Percentiles rank a stretch among this genome's conserved stretches.
Conservation (phyloP, 2,113 vertebrate genomes). For the Macroglossus sobrinus region DNA sequence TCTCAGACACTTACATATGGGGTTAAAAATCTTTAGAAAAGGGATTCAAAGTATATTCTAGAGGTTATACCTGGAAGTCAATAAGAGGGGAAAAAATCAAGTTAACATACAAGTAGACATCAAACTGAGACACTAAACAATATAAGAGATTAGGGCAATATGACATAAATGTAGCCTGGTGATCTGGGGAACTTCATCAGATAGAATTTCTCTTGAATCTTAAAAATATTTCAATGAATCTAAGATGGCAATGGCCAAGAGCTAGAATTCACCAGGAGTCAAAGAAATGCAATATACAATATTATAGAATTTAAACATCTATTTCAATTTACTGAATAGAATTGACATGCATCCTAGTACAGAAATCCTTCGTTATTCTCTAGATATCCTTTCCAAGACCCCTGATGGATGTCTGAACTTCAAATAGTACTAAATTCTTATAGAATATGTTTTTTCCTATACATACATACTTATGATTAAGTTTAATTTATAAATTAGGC, state of each 20-base stretch:
- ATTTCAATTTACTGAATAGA: neutral
- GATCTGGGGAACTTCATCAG: neutral
- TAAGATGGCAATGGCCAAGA: neutral
- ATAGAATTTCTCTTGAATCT: neutral
- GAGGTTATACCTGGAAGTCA: neutral
- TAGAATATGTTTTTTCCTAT: neutral
- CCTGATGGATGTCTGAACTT: neutral
- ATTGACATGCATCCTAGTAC: neutral
- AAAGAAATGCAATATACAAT: slow-evolving; percentile 12
- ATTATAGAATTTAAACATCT: neutral
- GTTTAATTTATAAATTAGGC: neutral
- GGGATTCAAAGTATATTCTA: neutral
- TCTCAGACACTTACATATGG: neutral
- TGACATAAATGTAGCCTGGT: neutral
- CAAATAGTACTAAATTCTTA: neutral
- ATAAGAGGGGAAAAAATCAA: neutral
- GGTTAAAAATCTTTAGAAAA: neutral
- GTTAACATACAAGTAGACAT: neutral
- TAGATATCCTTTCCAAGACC: neutral
- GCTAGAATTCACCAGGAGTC: neutral
- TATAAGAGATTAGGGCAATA: neutral
- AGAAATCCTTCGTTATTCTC: neutral
- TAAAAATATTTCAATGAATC: slow-evolving; percentile 3
- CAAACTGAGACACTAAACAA: slow-evolving; percentile 4
- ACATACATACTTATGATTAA: neutral